Conservation (phyloP, 2,797 vertebrate species). For the Sebastes vulpes region DNA sequence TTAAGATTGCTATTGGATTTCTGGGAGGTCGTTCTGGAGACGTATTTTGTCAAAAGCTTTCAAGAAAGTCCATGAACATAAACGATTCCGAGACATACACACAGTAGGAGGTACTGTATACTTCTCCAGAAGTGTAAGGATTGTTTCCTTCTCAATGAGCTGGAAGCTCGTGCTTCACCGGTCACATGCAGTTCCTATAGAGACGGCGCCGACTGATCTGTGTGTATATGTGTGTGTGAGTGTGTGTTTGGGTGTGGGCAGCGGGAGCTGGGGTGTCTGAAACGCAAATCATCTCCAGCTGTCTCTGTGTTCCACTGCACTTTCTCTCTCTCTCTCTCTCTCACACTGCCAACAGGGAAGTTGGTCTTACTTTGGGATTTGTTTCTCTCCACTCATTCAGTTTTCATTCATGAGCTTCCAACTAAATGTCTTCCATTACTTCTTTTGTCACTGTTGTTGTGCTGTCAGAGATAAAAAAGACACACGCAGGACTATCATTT, state of each 20-base stretch:
- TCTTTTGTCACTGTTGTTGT: background rate
- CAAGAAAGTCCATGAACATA: background rate
- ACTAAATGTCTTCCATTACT: background rate
- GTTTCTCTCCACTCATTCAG: background rate
- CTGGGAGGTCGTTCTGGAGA: background rate
- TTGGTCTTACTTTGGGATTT: background rate
- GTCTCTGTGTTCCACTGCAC: slow-evolving; percentile 25
- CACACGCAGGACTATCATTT: background rate
- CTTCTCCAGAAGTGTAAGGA: background rate
- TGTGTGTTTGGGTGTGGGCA: slow-evolving; percentile 44
- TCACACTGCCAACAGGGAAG: background rate
- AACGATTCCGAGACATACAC: background rate
- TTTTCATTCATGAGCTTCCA: background rate
- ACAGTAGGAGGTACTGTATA: background rate
- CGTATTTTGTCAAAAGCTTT: background rate
- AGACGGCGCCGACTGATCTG: slow-evolving; percentile 55
- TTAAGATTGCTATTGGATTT: background rate
- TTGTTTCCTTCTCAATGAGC: slow-evolving; percentile 28
- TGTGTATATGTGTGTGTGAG: slow-evolving; percentile 11
- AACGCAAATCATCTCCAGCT: slow-evolving; percentile 67
- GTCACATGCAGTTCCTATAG: slow-evolving; percentile 74
- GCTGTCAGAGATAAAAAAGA: background rate
- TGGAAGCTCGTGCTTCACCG: slow-evolving; percentile 56
- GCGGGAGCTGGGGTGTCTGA: slow-evolving; percentile 29
- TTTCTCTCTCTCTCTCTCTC: background rate